Evolutionary conservation across 2,113 vertebrate species (phyloP).

Genomic region (Entomyzon cyanotis): DNA sequence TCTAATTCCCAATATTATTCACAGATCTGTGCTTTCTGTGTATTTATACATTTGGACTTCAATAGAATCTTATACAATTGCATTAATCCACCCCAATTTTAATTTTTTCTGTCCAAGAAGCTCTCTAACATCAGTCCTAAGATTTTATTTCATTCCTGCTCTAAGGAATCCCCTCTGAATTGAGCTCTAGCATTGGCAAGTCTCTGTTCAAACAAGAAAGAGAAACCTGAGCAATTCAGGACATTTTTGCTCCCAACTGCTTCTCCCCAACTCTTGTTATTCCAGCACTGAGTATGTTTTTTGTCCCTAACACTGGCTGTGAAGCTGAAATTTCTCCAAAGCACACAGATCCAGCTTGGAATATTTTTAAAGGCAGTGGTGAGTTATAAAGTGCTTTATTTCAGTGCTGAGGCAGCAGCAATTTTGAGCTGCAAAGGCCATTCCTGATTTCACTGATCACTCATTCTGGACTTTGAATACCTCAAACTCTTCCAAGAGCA

Average conservation of each 20-base stretch:
- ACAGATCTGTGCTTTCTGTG: background rate
- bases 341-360: slow-evolving; percentile 17
- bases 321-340: slow-evolving; percentile 47
- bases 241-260: background rate
- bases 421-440: background rate
- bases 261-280: background rate
- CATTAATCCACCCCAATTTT: background rate
- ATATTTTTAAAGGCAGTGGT: background rate
- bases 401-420: background rate
- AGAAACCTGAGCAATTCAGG: background rate
- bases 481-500: background rate
- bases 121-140: background rate
- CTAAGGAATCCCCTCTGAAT: background rate
- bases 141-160: background rate
- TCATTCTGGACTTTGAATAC: background rate
- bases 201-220: background rate
- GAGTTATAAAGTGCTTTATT: background rate
- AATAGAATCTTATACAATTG: background rate
- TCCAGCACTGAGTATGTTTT: background rate
- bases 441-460: background rate
- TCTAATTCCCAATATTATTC: background rate
- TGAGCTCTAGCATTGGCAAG: background rate
- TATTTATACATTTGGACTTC: background rate
- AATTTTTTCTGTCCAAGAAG: background rate
- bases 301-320: slow-evolving; percentile 10